Evolutionary conservation across 2,888 invertebrate species (phyloP).

Genomic region (Achlya flavicornis): DNA sequence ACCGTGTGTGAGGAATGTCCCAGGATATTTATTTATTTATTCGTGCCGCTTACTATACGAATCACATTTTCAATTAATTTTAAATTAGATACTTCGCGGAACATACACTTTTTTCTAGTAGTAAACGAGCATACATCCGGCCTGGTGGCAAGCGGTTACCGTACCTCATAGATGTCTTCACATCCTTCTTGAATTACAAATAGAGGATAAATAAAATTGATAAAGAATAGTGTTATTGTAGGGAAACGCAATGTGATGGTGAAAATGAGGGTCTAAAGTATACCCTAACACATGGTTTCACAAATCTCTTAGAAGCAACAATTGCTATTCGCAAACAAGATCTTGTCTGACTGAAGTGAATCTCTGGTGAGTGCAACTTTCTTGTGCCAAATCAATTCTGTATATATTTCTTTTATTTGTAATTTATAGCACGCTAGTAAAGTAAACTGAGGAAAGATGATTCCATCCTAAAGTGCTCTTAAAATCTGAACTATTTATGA

Average conservation of each 20-base stretch:
- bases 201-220: slow-evolving; percentile 27
- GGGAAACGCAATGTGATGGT: slow-evolving; percentile 79
- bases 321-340: not conserved
- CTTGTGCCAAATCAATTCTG: slow-evolving; percentile 57
- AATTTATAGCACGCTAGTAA: slow-evolving; percentile 53
- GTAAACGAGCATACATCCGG: too few species aligned
- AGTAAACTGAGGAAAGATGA: slow-evolving; percentile 73
- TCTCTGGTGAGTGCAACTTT: slow-evolving; percentile 40
- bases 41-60: too few species aligned
- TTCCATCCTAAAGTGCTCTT: slow-evolving; percentile 84
- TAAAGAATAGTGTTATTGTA: slow-evolving; percentile 66
- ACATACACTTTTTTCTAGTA: too few species aligned
- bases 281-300: slow-evolving; percentile 63
- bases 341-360: slow-evolving; percentile 30
- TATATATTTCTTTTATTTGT: slow-evolving; percentile 58
- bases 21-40: too few species aligned
- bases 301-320: not conserved
- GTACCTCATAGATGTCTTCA: too few species aligned
- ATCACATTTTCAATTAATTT: too few species aligned
- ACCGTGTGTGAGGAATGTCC: too few species aligned
- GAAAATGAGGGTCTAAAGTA: slow-evolving; percentile 76
- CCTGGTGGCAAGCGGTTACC: too few species aligned
- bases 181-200: too few species aligned
- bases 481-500: slow-evolving; percentile 73
- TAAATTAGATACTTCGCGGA: too few species aligned